phyloP scores from a whole-genome alignment of 2,888 invertebrate species.

The Drosophila mercatorum region DNA sequence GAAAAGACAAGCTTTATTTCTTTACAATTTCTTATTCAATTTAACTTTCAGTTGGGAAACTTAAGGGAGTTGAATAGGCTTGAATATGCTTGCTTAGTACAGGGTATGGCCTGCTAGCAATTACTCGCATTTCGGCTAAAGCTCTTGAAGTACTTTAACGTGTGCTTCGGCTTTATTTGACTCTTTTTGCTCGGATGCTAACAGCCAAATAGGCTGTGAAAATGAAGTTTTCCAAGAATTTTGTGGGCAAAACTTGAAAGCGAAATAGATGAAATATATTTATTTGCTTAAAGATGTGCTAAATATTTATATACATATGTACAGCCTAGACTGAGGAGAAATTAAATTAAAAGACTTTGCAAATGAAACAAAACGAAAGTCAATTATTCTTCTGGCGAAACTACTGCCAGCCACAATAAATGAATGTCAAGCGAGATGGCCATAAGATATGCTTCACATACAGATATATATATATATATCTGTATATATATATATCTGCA shows the following conservation, averaged over 20 bases:
- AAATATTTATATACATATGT: not conserved
- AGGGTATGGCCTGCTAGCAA: not conserved
- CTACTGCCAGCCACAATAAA: not conserved
- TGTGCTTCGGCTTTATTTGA: not conserved
- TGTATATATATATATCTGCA: not conserved
- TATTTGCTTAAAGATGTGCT: conserved; percentile 1
- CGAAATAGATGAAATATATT: conserved; percentile 4
- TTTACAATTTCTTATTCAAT: not conserved
- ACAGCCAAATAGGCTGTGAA: conserved; percentile 1
- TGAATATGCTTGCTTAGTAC: too few relatives aligned
- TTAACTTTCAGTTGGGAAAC: too few relatives aligned
- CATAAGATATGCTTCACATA: not conserved
- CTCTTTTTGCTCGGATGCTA: not conserved
- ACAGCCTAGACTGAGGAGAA: not conserved
- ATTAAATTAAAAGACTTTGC: conserved; percentile 1
- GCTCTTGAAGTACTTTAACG: conserved; percentile 1
- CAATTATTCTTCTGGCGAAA: not conserved
- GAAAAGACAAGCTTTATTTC: not conserved
- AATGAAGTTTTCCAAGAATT: conserved; percentile 5
- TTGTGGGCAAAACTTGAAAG: conserved; percentile 7
- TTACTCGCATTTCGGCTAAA: not conserved
- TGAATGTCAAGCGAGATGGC: not conserved
- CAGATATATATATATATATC: not conserved
- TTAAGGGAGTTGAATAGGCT: too few relatives aligned
- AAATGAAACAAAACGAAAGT: not conserved